These are phyloP conservation scores for Aselliscus stoliczkanus DNA, from an alignment of 2,797 vertebrate species.

Conservation along the genomic window DNA sequence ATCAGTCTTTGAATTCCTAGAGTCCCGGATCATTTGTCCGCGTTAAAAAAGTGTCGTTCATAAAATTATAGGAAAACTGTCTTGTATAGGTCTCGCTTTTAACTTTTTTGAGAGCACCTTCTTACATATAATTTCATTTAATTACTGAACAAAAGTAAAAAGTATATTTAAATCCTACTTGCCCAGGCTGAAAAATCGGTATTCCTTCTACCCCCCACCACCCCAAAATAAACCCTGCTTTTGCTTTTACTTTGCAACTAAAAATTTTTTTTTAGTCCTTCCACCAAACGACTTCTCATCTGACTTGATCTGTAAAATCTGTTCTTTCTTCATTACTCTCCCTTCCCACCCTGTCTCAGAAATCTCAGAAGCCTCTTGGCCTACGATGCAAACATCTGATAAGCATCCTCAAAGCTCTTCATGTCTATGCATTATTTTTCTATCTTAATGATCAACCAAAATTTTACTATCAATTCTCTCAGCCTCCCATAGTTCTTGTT, in stretches of 20 bases:
- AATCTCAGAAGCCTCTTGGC: not conserved
- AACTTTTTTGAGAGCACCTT: not conserved
- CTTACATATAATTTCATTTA: not conserved
- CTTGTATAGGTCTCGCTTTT: not conserved
- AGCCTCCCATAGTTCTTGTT: not conserved
- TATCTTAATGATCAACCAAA: not conserved
- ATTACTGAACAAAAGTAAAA: not conserved
- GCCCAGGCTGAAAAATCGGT: not conserved
- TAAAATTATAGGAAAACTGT: not conserved
- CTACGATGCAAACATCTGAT: not conserved
- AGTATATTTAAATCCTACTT: not conserved
- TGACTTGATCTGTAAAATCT: not conserved
- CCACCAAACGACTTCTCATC: not conserved
- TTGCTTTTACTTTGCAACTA: not conserved
- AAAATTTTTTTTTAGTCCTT: not conserved
- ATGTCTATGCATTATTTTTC: not conserved
- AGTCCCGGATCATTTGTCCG: not conserved
- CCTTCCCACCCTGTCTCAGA: not conserved
- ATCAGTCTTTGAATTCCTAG: not conserved
- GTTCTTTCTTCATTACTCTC: not conserved
- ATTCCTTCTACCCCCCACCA: not conserved
- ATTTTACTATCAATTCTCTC: not conserved
- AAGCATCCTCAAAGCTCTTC: not conserved
- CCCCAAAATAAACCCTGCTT: not conserved
- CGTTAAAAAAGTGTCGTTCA: slow-evolving; percentile 23